phyloP scores from a whole-genome alignment of 2,888 invertebrate genomes.

The Nyleta sp. region DNA sequence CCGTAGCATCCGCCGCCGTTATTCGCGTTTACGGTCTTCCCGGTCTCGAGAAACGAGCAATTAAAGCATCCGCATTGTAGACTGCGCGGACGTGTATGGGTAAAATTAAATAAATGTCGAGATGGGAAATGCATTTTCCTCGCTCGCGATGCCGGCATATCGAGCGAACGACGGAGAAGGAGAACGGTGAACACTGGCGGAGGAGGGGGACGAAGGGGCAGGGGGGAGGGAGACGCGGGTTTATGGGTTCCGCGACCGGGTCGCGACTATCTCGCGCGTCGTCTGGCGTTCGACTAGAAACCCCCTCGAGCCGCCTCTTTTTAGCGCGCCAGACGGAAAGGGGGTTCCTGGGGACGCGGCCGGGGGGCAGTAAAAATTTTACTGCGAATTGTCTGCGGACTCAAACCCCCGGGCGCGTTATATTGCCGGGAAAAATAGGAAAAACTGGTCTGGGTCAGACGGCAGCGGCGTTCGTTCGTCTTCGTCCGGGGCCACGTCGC shows the following conservation, averaged over 20 bases:
- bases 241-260: slow-evolving; percentile 80
- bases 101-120: slow-evolving; percentile 68
- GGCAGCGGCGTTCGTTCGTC: slow-evolving; percentile 52
- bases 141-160: slow-evolving; percentile 47
- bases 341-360: slow-evolving; percentile 68
- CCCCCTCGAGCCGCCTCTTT: slow-evolving; percentile 51
- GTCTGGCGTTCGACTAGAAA: slow-evolving; percentile 72
- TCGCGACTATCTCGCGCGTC: slow-evolving; percentile 72
- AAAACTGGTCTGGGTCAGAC: slow-evolving; percentile 81
- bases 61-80: slow-evolving; percentile 67
- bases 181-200: neutral
- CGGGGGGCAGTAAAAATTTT: slow-evolving; percentile 80
- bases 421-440: slow-evolving; percentile 80
- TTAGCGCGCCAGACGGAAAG: slow-evolving; percentile 57
- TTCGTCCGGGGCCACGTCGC: slow-evolving; percentile 43
- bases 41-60: slow-evolving; percentile 67
- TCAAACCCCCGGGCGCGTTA: slow-evolving; percentile 75
- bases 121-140: slow-evolving; percentile 67
- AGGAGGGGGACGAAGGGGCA: slow-evolving; percentile 7
- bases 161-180: slow-evolving; percentile 38
- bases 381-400: slow-evolving; percentile 82
- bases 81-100: slow-evolving; percentile 61
- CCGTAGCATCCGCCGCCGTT: slow-evolving; percentile 59
- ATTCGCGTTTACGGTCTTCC: slow-evolving; percentile 63
- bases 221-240: slow-evolving; percentile 66